A percentile compares a stretch with the other conserved stretches of the same genome.
These are phyloP conservation scores for Epinephelus coioides DNA, from an alignment of 2,797 vertebrate species.

Conservation along the genomic window DNA sequence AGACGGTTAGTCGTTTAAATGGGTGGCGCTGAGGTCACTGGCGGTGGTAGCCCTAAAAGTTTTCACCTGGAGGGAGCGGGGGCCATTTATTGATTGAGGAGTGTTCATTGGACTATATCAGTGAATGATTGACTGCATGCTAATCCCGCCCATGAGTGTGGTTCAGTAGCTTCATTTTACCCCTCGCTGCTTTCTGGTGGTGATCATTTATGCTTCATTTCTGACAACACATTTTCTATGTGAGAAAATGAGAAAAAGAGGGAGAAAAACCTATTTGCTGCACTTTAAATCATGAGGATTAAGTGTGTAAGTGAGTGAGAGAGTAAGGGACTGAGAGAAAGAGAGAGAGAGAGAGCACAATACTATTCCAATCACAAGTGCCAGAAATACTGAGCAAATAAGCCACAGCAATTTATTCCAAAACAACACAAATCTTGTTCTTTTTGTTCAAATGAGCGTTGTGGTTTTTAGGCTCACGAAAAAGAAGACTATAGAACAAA, in stretches of 20 bases:
- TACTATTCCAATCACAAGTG: constrained; percentile 72
- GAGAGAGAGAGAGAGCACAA: constrained; percentile 52
- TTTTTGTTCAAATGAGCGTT: constrained; percentile 69
- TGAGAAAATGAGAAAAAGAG: constrained; percentile 73
- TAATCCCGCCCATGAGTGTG: constrained; percentile 79
- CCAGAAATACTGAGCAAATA: constrained; percentile 76
- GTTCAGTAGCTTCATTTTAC: constrained; percentile 82
- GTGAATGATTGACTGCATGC: constrained; percentile 83
- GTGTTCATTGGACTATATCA: constrained; percentile 80
- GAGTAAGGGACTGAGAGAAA: constrained; percentile 52
- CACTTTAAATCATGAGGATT: constrained; percentile 82
- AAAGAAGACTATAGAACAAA: constrained; percentile 72
- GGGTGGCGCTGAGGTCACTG: constrained; percentile 54
- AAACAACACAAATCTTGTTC: constrained; percentile 77
- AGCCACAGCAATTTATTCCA: constrained; percentile 72
- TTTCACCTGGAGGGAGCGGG: constrained; percentile 70
- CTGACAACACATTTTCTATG: constrained; percentile 78
- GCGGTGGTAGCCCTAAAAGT: constrained; percentile 62
- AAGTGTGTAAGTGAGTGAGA: constrained; percentile 75
- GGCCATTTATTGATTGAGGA: constrained; percentile 79
- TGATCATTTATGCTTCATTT: constrained; percentile 84
- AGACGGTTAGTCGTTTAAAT: constrained; percentile 50
- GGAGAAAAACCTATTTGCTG: constrained; percentile 76
- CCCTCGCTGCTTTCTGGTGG: constrained; percentile 73
- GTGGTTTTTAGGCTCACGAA: constrained; percentile 64